These are phyloP conservation scores for Drosophila infuscata DNA, from an alignment of 2,888 invertebrate species.

Conservation along the genomic window DNA sequence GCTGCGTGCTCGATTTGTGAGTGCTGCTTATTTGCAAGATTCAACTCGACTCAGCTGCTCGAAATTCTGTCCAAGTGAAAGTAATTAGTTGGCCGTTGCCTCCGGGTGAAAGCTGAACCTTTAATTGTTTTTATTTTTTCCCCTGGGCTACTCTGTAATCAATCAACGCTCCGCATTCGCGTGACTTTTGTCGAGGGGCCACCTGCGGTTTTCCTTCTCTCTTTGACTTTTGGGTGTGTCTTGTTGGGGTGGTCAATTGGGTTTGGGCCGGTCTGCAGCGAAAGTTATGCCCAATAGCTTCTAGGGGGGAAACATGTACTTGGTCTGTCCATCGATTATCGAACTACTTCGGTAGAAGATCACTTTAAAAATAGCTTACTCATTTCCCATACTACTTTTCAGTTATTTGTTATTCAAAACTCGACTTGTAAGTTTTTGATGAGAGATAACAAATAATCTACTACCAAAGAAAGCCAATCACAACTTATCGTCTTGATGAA, in stretches of 20 bases:
- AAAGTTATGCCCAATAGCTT: slow-evolving; percentile 41
- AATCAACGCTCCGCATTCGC: slow-evolving; percentile 56
- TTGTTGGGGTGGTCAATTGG: slow-evolving; percentile 23
- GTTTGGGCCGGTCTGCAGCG: slow-evolving; percentile 26
- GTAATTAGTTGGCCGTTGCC: slow-evolving; percentile 70
- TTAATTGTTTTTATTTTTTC: slow-evolving; percentile 66
- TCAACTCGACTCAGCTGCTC: slow-evolving; percentile 52
- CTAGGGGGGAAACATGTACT: not conserved
- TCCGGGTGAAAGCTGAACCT: slow-evolving; percentile 74
- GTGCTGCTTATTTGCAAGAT: slow-evolving; percentile 40
- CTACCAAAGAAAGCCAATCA: not conserved
- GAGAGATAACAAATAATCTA: not conserved
- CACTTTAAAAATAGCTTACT: not conserved
- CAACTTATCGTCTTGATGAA: not conserved
- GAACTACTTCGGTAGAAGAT: not conserved
- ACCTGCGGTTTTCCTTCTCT: slow-evolving; percentile 13
- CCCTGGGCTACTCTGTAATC: slow-evolving; percentile 60
- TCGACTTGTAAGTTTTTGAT: not conserved
- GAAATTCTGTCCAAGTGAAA: slow-evolving; percentile 67
- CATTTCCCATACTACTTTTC: not conserved
- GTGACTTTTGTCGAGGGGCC: slow-evolving; percentile 21
- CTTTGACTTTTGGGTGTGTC: slow-evolving; percentile 35
- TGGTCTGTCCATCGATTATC: not conserved
- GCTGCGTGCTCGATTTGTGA: slow-evolving; percentile 64
- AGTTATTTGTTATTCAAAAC: not conserved